phyloP scores from a whole-genome alignment of 1,140 invertebrate genomes.

The Platyscapa corneri region DNA sequence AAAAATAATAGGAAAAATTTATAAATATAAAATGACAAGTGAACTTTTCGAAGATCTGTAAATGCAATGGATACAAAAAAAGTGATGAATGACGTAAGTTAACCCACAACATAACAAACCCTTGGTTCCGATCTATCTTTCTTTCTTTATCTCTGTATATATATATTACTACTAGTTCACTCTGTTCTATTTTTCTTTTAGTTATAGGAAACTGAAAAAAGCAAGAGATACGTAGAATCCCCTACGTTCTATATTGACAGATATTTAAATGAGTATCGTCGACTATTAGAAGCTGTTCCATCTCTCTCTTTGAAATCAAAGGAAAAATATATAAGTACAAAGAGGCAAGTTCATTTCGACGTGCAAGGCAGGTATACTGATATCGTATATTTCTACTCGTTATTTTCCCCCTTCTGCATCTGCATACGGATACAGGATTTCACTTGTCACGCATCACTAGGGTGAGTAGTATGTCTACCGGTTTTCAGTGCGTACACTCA shows the following conservation, averaged over 20 bases:
- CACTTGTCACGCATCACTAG: constrained; percentile 61
- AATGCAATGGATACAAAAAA: background rate
- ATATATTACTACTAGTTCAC: no score
- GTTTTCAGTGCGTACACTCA: constrained; percentile 46
- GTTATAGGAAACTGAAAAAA: background rate
- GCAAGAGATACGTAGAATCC: constrained; percentile 32
- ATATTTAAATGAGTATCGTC: constrained; percentile 74
- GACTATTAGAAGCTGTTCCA: constrained; percentile 55
- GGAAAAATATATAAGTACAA: constrained; percentile 19
- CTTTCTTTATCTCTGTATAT: background rate
- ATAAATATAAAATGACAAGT: background rate
- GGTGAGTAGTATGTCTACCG: constrained; percentile 53
- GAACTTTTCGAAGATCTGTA: background rate
- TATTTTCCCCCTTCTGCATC: constrained; percentile 45
- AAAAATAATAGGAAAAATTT: background rate
- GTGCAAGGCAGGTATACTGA: background rate
- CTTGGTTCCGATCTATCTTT: background rate
- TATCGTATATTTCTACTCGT: constrained; percentile 49
- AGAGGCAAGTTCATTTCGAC: constrained; percentile 62
- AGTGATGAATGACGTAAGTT: constrained; percentile 62
- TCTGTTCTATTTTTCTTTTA: background rate
- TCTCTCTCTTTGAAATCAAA: constrained; percentile 70
- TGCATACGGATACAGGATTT: constrained; percentile 60
- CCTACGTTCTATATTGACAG: constrained; percentile 68
- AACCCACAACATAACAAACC: constrained; percentile 52